phyloP scores from a whole-genome alignment of 2,797 vertebrate genomes.

The Pelodytes ibericus region DNA sequence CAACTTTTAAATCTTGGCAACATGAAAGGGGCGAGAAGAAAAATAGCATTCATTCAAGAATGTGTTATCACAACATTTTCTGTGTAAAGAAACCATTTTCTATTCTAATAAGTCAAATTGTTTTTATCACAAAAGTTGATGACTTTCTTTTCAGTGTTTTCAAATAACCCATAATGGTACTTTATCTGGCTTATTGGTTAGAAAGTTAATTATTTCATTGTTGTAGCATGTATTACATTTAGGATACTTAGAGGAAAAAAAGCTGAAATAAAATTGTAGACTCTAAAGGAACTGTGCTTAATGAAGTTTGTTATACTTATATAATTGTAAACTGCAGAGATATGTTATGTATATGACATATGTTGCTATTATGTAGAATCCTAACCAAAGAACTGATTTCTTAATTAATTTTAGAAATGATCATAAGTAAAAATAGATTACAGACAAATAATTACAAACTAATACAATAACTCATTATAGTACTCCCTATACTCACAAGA shows the following conservation, averaged over 20 bases:
- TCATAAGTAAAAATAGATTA: too few species aligned
- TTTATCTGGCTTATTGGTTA: neutral
- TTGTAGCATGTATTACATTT: neutral
- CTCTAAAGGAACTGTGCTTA: too few species aligned
- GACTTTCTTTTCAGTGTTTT: neutral
- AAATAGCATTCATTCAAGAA: slow-evolving; percentile 23
- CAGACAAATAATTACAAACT: too few species aligned
- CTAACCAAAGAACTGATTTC: too few species aligned
- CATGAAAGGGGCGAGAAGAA: slow-evolving; percentile 13
- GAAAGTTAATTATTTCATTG: neutral
- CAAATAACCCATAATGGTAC: neutral
- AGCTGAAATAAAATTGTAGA: too few species aligned
- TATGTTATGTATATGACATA: too few species aligned
- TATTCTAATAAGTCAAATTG: slow-evolving; percentile 17
- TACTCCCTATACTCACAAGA: too few species aligned
- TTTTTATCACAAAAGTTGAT: neutral
- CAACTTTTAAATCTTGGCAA: slow-evolving; percentile 43
- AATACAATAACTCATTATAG: too few species aligned
- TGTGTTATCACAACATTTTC: slow-evolving; percentile 23
- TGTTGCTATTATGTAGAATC: too few species aligned
- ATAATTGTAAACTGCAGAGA: too few species aligned
- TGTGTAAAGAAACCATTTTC: slow-evolving; percentile 12
- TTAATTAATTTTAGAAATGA: too few species aligned
- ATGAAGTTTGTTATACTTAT: too few species aligned
- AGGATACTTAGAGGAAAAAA: neutral